phyloP scores from a whole-genome alignment of 2,113 vertebrate species.

The Perca flavescens region DNA sequence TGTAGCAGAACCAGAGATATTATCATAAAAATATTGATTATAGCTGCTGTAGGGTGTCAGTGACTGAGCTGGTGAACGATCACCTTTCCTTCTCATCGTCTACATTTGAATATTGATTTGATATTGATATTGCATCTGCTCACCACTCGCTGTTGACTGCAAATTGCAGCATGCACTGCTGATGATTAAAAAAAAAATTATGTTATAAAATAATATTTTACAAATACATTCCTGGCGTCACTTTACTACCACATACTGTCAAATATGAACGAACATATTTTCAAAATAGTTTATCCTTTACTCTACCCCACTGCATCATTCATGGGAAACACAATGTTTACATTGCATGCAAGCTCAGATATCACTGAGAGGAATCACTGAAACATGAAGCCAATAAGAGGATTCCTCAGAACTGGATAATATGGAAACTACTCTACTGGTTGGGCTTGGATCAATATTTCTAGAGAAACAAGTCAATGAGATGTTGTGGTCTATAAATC shows the following conservation, averaged over 20 bases:
- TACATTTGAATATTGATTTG: neutral
- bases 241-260: neutral
- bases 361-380: constrained; percentile 28
- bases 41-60: neutral
- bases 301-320: neutral
- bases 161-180: too few species aligned
- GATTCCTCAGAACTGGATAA: constrained; percentile 18
- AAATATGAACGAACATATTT: neutral
- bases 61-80: neutral
- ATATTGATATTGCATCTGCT: neutral
- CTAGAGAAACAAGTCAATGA: constrained; percentile 38
- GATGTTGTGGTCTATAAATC: neutral
- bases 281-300: neutral
- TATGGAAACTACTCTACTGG: constrained; percentile 27
- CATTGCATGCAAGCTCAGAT: neutral
- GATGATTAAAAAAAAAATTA: too few species aligned
- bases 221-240: neutral
- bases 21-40: neutral
- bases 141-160: neutral
- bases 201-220: neutral
- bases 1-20: too few species aligned
- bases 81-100: neutral
- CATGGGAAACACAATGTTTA: constrained; percentile 16
- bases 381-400: constrained; percentile 20
- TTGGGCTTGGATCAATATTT: constrained; percentile 46